These are phyloP conservation scores for Zapus hudsonius DNA, from an alignment of 2,113 vertebrate genomes.

Conservation along the genomic window DNA sequence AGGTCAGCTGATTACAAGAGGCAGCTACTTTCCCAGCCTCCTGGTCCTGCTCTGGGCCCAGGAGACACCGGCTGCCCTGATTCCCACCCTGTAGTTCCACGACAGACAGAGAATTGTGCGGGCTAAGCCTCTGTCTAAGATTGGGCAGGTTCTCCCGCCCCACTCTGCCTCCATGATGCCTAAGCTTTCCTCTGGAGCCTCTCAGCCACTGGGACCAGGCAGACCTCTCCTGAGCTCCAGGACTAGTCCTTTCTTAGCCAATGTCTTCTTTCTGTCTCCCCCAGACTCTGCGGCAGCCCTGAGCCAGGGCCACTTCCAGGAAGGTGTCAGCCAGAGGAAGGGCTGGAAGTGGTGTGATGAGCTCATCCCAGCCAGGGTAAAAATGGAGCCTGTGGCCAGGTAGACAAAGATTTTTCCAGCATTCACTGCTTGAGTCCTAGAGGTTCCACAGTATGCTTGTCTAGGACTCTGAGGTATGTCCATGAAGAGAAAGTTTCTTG, in stretches of 20 bases:
- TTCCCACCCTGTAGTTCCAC: background rate
- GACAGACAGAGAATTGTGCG: background rate
- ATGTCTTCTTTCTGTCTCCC: background rate
- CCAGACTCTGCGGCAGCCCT: background rate
- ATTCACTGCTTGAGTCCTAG: background rate
- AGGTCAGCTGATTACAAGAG: constrained; percentile 25
- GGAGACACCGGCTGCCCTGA: background rate
- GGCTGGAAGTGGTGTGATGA: background rate
- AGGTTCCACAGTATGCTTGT: background rate
- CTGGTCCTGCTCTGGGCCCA: background rate
- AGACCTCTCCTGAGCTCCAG: background rate
- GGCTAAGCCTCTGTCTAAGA: background rate
- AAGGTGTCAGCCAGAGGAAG: background rate
- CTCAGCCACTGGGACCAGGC: background rate
- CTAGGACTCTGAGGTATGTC: background rate
- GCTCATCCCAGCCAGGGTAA: background rate
- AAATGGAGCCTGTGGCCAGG: background rate
- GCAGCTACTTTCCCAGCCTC: constrained; percentile 24
- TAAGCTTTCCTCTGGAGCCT: background rate
- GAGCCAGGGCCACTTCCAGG: background rate
- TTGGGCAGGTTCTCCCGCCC: background rate
- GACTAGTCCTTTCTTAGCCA: background rate
- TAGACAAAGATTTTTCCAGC: background rate
- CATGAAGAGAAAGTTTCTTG: background rate
- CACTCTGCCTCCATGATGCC: background rate